Evolutionary conservation across 2,888 invertebrate species (phyloP).

Genomic region (Dastarcus helophoroides): DNA sequence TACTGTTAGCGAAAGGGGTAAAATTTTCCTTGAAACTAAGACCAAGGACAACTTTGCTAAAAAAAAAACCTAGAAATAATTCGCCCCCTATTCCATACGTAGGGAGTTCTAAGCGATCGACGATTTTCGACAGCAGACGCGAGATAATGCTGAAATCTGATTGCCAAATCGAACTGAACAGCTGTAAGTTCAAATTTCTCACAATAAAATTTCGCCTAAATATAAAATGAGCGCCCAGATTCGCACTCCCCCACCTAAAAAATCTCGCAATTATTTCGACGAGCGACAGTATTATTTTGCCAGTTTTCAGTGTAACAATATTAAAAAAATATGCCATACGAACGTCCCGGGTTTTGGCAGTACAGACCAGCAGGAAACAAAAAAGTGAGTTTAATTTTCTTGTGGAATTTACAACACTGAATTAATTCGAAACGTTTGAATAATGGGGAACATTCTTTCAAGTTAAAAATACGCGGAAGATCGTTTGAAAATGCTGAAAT

Average conservation of each 20-base stretch:
- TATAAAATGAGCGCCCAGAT: slow-evolving; percentile 31
- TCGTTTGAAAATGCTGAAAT: no score
- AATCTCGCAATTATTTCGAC: slow-evolving; percentile 26
- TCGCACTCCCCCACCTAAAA: slow-evolving; percentile 28
- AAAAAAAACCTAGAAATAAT: no score
- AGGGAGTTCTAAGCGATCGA: no score
- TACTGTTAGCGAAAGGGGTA: no score
- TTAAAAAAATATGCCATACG: slow-evolving; percentile 42
- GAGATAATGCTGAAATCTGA: background rate
- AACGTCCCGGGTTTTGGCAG: slow-evolving; percentile 54
- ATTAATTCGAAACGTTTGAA: no score
- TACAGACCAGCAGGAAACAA: slow-evolving; percentile 32
- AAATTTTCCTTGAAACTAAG: no score
- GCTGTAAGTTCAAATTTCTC: slow-evolving; percentile 22
- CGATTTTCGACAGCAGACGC: background rate
- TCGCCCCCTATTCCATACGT: no score
- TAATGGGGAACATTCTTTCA: no score
- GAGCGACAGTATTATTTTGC: slow-evolving; percentile 21
- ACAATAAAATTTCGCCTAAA: slow-evolving; percentile 31
- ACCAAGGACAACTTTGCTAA: no score
- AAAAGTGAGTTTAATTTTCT: slow-evolving; percentile 42
- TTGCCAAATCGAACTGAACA: slow-evolving; percentile 20
- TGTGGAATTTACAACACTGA: no score
- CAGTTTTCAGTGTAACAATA: slow-evolving; percentile 23
- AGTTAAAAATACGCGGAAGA: no score